These are phyloP conservation scores for Brachionus rubens DNA, from an alignment of 1,140 invertebrate genomes.

Conservation along the genomic window DNA sequence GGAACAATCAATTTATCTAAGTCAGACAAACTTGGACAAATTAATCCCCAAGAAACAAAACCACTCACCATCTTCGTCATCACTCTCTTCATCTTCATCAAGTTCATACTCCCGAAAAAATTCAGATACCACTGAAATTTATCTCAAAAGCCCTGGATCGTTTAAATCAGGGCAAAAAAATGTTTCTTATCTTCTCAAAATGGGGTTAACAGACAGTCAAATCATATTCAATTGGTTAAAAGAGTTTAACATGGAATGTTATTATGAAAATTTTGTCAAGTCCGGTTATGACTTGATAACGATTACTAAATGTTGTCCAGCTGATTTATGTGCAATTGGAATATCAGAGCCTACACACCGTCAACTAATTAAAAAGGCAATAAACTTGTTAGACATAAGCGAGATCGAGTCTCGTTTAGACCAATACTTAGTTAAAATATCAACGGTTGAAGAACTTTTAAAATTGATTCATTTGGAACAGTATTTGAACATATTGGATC, in stretches of 20 bases:
- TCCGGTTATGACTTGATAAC: constrained; percentile 97
- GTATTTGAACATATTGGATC: constrained; percentile 80
- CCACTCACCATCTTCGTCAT: neutral
- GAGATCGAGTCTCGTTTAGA: constrained; percentile 1
- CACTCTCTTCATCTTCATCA: neutral
- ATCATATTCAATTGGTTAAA: constrained; percentile 75
- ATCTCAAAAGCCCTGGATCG: neutral
- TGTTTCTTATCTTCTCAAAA: constrained; percentile 7
- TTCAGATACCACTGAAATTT: neutral
- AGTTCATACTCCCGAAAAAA: neutral
- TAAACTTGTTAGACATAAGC: constrained; percentile 63
- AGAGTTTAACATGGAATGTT: constrained; percentile 91
- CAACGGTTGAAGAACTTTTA: constrained; percentile 76
- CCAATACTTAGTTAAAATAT: neutral
- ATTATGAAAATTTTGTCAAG: constrained; percentile 83
- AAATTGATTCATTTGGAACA: constrained; percentile 82
- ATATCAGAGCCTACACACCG: constrained; percentile 96
- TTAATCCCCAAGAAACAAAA: constrained; percentile 16
- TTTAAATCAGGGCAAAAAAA: neutral
- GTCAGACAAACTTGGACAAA: constrained; percentile 5
- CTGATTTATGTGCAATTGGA: constrained; percentile 74
- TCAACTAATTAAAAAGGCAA: constrained; percentile 90
- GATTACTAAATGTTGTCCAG: constrained; percentile 94
- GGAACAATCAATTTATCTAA: constrained; percentile 9
- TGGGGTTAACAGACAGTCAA: constrained; percentile 26